Percentiles rank a stretch among this genome's conserved stretches.
Evolutionary conservation across 2,797 vertebrate genomes (phyloP).

Genomic region (Semotilus atromaculatus): DNA sequence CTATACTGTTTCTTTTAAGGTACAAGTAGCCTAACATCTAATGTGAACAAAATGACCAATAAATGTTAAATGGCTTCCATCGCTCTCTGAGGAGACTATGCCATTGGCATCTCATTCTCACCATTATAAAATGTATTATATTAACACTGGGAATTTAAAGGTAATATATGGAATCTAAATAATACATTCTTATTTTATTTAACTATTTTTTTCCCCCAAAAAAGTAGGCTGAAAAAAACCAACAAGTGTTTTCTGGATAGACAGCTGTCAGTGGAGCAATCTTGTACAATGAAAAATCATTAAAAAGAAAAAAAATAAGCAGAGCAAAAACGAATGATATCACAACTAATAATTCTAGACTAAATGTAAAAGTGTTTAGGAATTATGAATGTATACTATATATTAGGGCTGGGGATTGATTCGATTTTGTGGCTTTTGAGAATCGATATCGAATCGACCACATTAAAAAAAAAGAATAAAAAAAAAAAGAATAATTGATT

Average conservation of each 20-base stretch:
- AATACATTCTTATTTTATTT: neutral
- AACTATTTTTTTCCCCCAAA: too few relatives aligned
- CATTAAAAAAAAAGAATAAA: accelerated
- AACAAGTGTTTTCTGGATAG: neutral
- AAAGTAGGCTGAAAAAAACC: too few relatives aligned
- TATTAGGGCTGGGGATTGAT: too few relatives aligned
- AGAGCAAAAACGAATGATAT: neutral
- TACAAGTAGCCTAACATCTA: neutral
- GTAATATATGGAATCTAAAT: neutral
- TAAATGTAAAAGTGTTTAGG: neutral
- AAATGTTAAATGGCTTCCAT: neutral
- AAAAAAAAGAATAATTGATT: accelerated
- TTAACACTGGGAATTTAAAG: neutral
- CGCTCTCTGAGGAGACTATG: neutral
- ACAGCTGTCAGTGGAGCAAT: neutral
- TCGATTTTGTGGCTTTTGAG: too few relatives aligned
- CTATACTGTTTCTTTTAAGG: neutral
- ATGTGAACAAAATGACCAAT: neutral
- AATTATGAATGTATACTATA: too few relatives aligned
- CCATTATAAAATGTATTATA: neutral
- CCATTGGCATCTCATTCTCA: neutral
- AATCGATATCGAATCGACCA: too few relatives aligned
- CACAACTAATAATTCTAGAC: neutral
- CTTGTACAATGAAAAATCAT: neutral
- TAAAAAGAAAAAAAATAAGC: neutral